Conservation (phyloP, 2,113 vertebrate species). For the Gnathonemus longibarbis region DNA sequence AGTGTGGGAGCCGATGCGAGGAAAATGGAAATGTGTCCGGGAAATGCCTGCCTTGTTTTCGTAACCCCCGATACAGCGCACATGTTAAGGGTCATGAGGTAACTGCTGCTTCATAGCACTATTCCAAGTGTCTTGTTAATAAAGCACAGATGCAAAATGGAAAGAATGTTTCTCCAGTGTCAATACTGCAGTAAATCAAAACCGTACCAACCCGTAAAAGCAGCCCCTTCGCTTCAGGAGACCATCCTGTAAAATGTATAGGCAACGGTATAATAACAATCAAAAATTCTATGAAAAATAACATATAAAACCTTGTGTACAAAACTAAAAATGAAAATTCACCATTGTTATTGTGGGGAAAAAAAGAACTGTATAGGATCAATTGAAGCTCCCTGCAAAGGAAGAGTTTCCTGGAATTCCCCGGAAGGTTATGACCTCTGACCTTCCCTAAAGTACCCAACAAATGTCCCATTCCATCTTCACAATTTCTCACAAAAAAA, state of each 20-base stretch:
- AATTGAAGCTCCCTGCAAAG: not conserved
- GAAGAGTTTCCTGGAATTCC: conserved; percentile 18
- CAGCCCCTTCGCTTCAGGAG: not conserved
- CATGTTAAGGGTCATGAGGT: conserved; percentile 18
- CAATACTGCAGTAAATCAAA: not conserved
- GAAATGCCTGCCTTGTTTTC: conserved; percentile 57
- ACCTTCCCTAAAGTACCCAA: conserved; percentile 11
- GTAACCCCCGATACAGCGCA: conserved; percentile 44
- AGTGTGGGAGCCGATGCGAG: conserved; percentile 19
- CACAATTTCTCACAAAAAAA: conserved; percentile 7
- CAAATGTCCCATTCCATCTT: conserved; percentile 2
- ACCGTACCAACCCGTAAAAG: not conserved
- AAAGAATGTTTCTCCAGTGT: not conserved
- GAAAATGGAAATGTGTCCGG: conserved; percentile 46
- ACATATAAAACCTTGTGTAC: not conserved
- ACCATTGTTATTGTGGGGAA: not conserved
- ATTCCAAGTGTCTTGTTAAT: conserved; percentile 26
- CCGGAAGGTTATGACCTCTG: conserved; percentile 13
- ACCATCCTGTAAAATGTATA: not conserved
- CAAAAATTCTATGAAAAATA: not conserved
- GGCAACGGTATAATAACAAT: not conserved
- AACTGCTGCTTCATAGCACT: conserved; percentile 33
- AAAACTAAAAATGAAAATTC: not conserved
- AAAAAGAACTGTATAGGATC: not conserved
- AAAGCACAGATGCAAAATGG: conserved; percentile 12